phyloP scores from a whole-genome alignment of 1,140 invertebrate genomes.

The Drosophila chauvacae region DNA sequence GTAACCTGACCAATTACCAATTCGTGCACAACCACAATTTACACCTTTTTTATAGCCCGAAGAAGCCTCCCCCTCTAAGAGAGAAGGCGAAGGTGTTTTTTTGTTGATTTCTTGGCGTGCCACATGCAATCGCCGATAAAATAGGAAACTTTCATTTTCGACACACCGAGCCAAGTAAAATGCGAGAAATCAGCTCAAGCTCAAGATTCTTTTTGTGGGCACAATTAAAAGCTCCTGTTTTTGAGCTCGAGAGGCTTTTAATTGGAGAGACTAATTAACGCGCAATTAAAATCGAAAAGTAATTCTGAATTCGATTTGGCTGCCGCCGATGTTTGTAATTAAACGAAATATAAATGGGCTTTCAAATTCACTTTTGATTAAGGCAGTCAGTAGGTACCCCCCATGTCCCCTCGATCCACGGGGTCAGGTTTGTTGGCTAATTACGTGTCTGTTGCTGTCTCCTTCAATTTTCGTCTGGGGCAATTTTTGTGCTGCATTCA shows the following conservation, averaged over 20 bases:
- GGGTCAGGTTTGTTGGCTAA: conserved; percentile 61
- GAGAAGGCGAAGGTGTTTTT: conserved; percentile 40
- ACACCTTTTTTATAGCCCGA: conserved; percentile 38
- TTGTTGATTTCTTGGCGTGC: conserved; percentile 52
- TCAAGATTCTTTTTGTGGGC: conserved; percentile 75
- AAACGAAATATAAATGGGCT: conserved; percentile 62
- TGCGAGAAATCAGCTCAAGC: conserved; percentile 36
- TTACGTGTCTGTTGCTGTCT: conserved; percentile 77
- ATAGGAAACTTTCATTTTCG: conserved; percentile 66
- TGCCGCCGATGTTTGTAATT: conserved; percentile 47
- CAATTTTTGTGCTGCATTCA: conserved; percentile 74
- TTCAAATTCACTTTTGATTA: conserved; percentile 69
- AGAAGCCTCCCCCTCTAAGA: not conserved
- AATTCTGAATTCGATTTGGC: conserved; percentile 60
- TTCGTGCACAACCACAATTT: conserved; percentile 47
- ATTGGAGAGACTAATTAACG: conserved; percentile 73
- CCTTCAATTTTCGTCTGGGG: conserved; percentile 76
- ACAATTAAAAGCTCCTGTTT: conserved; percentile 70
- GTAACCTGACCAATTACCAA: conserved; percentile 36
- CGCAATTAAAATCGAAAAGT: conserved; percentile 71
- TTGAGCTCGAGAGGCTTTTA: conserved; percentile 40
- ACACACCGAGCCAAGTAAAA: conserved; percentile 19
- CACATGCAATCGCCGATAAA: conserved; percentile 58
- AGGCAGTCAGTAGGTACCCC: conserved; percentile 4
- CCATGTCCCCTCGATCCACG: not conserved